Conservation (phyloP, 2,888 invertebrate species). For the Drosophila dives region DNA sequence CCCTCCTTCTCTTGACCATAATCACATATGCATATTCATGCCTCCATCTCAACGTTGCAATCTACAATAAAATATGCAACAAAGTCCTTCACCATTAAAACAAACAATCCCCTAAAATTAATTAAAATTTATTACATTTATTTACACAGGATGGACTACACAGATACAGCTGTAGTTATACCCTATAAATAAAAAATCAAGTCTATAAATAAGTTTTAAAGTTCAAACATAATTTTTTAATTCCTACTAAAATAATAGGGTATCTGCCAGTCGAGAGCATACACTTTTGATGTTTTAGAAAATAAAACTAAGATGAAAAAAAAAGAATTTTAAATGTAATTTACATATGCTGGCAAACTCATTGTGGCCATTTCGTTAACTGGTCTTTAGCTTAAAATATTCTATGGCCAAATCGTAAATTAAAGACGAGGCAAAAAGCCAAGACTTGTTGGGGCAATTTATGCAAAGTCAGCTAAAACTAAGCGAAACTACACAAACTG, state of each 20-base stretch:
- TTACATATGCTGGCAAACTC: constrained; percentile 65
- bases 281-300: constrained; percentile 16
- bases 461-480: constrained; percentile 73
- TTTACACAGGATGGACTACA: constrained; percentile 12
- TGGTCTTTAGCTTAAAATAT: constrained; percentile 50
- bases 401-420: constrained; percentile 32
- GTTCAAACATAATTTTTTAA: background rate
- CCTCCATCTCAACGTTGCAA: background rate
- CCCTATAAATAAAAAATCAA: background rate
- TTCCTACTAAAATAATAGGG: background rate
- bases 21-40: constrained; percentile 1
- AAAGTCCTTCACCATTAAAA: constrained; percentile 1
- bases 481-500: constrained; percentile 50
- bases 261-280: constrained; percentile 1
- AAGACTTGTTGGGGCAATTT: constrained; percentile 52
- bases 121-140: constrained; percentile 19
- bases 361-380: constrained; percentile 62
- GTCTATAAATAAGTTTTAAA: background rate
- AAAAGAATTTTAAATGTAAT: constrained; percentile 56
- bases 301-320: constrained; percentile 7
- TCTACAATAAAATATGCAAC: constrained; percentile 16
- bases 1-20: background rate
- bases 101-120: constrained; percentile 2
- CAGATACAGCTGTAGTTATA: background rate
- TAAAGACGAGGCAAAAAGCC: constrained; percentile 20